Evolutionary conservation across 53 echinoderm and acorn worm species (phyloP), one percentile per base, ranked within the genome.

Genomic region (Echinarachnius parma): DNA sequence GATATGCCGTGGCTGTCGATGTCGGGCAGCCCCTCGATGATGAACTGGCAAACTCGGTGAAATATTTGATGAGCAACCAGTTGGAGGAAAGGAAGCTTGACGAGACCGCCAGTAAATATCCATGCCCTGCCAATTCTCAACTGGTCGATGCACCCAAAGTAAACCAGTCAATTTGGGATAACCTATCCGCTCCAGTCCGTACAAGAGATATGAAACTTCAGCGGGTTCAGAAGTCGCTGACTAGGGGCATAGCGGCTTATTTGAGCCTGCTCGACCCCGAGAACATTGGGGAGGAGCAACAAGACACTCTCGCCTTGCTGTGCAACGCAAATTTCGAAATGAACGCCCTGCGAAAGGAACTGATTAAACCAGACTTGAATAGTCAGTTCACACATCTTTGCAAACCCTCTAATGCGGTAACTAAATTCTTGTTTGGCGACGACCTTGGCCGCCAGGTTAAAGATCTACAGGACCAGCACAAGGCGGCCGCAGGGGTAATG

Each of bases 391-490:
- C 35, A 5, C 75, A 61, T 48, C 75, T 81, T 15, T 81, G 81
- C 5, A 50, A 61, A 53, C 34, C 58, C 28, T 10, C 60, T 4
- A 48, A 9, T n/a, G 62, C 75, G 16, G 48, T 59, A 29, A 81
- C 81, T 21, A 46, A 75, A 5, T 59, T 37, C 23, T 63, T 75
- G 4, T 81, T 81, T 52, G 81, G 81, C 1, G 63, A n/a, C n/a
- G n/a, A 81, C 48, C 34, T 81, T 10, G 25, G 75, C 20, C 60
- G 61, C 21, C 21, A 28, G 14, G 54, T 81, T 9, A 81, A 81
- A 47, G 81, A 81, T 9, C 45, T 61, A 34, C 46, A 75, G 24
- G 75, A 81, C 27, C 30, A 71, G 31, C 70, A 81, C 13, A 81
- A 75, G 21, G 53, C 60, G 1, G 23, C 45, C 10, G 62, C 28